Evolutionary conservation across 1,140 invertebrate species (phyloP).

Genomic region (Ceratina calcarata): DNA sequence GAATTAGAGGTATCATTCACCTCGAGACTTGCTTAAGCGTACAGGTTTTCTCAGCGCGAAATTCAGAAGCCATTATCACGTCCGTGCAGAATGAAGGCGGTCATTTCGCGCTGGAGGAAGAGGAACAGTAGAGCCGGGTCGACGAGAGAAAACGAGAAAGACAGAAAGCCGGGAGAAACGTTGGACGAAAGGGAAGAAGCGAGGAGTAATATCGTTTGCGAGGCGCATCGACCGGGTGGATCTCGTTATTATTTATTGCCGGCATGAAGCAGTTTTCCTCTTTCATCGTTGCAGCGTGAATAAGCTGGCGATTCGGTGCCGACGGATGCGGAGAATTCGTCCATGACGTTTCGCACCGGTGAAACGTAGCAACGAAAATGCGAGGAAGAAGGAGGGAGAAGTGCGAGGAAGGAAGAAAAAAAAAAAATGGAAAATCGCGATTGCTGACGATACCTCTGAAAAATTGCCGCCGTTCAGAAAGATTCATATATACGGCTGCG

Average conservation of each 20-base stretch:
- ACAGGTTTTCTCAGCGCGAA: not conserved
- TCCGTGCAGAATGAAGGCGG: not conserved
- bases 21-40: not conserved
- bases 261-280: constrained; percentile 53
- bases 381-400: not conserved
- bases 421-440: constrained; percentile 4
- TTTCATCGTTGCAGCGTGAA: constrained; percentile 58
- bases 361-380: constrained; percentile 35
- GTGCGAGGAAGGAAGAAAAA: not conserved
- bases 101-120: constrained; percentile 2
- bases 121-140: not conserved
- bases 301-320: constrained; percentile 49
- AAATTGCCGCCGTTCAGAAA: constrained; percentile 52
- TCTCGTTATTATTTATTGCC: constrained; percentile 66
- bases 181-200: constrained; percentile 1
- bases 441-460: constrained; percentile 60
- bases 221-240: constrained; percentile 49
- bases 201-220: constrained; percentile 43
- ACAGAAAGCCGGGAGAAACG: not conserved
- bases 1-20: constrained; percentile 1
- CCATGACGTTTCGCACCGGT: constrained; percentile 57
- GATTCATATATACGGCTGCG: constrained; percentile 51
- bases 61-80: constrained; percentile 12
- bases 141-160: not conserved
- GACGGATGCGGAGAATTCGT: constrained; percentile 60